phyloP scores from a whole-genome alignment of 2,888 invertebrate species.

The Ennomos erosarius region DNA sequence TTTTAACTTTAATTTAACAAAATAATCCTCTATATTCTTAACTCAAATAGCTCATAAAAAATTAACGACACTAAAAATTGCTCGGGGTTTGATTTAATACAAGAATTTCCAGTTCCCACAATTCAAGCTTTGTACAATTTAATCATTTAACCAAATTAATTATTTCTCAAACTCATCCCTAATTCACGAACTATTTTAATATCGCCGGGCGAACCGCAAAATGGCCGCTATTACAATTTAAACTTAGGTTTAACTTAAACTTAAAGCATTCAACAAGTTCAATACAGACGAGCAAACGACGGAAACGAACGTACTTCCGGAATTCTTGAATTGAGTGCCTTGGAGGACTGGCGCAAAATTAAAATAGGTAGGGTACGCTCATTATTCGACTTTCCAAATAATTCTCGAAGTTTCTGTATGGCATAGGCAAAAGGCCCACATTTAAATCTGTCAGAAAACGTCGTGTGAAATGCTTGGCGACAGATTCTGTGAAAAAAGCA shows the following conservation, averaged over 20 bases:
- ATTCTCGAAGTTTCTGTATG: no score
- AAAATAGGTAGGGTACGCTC: not conserved
- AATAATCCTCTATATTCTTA: no score
- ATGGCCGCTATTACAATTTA: conserved; percentile 7
- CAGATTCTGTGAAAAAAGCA: no score
- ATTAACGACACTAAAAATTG: not conserved
- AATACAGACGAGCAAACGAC: not conserved
- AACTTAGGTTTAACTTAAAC: conserved; percentile 13
- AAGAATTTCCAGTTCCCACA: not conserved
- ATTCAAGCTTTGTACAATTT: conserved; percentile 5
- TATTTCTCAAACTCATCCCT: not conserved
- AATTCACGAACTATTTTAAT: conserved; percentile 24
- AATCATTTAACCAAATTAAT: no score
- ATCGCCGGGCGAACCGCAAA: conserved; percentile 11
- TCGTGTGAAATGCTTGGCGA: no score
- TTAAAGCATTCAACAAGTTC: conserved; percentile 24
- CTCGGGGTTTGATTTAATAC: not conserved
- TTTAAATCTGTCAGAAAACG: no score
- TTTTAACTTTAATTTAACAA: no score
- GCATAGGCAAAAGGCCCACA: no score
- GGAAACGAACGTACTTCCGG: not conserved
- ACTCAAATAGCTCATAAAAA: no score
- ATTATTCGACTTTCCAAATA: no score
- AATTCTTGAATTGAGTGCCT: not conserved
- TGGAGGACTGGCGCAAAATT: not conserved